These are phyloP conservation scores for Dyspetes luteomarginatus DNA, from an alignment of 2,888 invertebrate species.

Conservation along the genomic window DNA sequence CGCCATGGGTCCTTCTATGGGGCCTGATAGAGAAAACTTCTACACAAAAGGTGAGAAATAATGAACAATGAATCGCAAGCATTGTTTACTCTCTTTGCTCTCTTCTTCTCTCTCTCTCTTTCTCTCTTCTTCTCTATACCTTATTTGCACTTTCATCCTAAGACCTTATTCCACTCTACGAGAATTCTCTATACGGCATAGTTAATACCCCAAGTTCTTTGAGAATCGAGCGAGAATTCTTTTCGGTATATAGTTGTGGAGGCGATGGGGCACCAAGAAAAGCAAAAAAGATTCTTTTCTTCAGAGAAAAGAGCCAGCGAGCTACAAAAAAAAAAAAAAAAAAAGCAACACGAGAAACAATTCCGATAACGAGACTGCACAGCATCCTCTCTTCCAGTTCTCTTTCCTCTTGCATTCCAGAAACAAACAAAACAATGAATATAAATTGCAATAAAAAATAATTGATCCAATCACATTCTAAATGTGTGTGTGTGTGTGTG, in stretches of 20 bases:
- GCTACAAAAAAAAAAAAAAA: not conserved
- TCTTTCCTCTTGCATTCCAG: not conserved
- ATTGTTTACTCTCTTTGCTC: not conserved
- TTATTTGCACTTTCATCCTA: conserved; percentile 16
- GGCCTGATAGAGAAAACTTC: not conserved
- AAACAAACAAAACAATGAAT: conserved; percentile 45
- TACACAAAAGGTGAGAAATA: not conserved
- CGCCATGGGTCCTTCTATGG: too few relatives aligned
- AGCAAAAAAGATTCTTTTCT: too few relatives aligned
- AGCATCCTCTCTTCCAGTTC: not conserved
- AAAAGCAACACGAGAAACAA: not conserved
- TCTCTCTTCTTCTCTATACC: conserved; percentile 5
- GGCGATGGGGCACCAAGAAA: too few relatives aligned
- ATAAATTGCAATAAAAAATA: conserved; percentile 62
- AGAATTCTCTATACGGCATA: conserved; percentile 20
- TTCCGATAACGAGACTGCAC: conserved; percentile 4
- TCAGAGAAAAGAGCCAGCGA: too few relatives aligned
- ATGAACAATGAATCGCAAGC: not conserved
- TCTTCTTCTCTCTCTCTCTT: not conserved
- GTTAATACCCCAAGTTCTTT: conserved; percentile 16
- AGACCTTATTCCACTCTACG: not conserved
- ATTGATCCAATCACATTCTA: conserved; percentile 62
- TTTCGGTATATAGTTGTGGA: too few relatives aligned
- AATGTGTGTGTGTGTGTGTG: not conserved
- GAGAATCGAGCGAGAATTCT: too few relatives aligned